Conservation (phyloP, 2,888 invertebrate genomes). For the Drymonia ruficornis region DNA sequence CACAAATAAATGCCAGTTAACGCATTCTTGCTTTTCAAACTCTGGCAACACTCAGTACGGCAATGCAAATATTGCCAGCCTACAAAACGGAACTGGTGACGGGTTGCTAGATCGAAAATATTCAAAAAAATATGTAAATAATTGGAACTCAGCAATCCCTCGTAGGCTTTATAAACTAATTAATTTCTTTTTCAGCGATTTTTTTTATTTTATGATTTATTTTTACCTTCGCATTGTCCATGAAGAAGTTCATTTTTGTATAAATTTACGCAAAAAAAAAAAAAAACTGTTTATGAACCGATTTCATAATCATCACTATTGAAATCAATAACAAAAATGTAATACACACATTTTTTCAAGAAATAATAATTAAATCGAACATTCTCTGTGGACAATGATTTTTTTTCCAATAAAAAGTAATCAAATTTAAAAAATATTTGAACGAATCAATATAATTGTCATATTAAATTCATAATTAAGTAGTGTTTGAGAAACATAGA, state of each 20-base stretch:
- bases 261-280: neutral
- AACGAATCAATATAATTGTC: neutral
- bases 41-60: constrained; percentile 22
- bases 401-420: constrained; percentile 14
- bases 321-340: no score
- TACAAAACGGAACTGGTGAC: constrained; percentile 39
- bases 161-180: constrained; percentile 34
- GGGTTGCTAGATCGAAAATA: constrained; percentile 27
- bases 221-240: constrained; percentile 7
- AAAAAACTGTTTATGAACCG: constrained; percentile 9
- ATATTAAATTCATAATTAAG: neutral
- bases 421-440: neutral
- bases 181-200: constrained; percentile 42
- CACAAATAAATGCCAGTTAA: constrained; percentile 12
- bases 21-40: constrained; percentile 2
- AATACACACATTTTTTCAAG: no score
- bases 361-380: no score
- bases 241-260: constrained; percentile 5
- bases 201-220: constrained; percentile 8
- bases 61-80: constrained; percentile 26
- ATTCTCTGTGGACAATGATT: neutral
- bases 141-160: constrained; percentile 16
- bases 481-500: neutral
- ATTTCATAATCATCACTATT: neutral
- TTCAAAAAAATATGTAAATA: constrained; percentile 28